phyloP scores from a whole-genome alignment of 2,888 invertebrate species.

The Epirrita christyi region DNA sequence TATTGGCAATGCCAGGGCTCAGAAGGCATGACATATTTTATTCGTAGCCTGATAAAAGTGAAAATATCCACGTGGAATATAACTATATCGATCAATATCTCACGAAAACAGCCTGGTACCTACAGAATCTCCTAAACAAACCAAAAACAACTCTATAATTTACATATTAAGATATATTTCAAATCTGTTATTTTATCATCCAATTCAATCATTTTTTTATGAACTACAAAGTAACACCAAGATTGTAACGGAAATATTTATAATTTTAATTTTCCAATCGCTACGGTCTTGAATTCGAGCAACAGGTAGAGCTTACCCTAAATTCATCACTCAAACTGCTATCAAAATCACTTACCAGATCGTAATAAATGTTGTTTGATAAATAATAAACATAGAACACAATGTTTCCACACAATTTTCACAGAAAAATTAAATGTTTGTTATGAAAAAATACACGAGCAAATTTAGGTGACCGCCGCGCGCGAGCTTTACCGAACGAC shows the following conservation, averaged over 20 bases:
- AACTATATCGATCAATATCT: conserved; percentile 6
- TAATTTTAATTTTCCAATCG: conserved; percentile 10
- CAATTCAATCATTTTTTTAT: neutral
- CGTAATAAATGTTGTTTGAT: neutral
- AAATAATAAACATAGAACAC: conserved; percentile 13
- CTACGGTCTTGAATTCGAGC: conserved; percentile 4
- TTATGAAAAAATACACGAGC: too few relatives aligned
- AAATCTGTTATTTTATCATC: neutral
- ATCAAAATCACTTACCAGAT: conserved; percentile 18
- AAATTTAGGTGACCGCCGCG: neutral
- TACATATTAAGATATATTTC: neutral
- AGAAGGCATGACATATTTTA: conserved; percentile 6
- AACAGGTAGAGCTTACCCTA: conserved; percentile 12
- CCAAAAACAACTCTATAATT: neutral
- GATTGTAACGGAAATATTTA: conserved; percentile 2
- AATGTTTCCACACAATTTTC: conserved; percentile 25
- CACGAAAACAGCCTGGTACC: neutral
- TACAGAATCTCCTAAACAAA: neutral
- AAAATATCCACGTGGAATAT: neutral
- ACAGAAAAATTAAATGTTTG: conserved; percentile 21
- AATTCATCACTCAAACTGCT: neutral
- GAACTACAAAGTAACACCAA: conserved; percentile 2
- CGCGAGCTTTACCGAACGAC: conserved; percentile 6
- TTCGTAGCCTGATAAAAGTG: conserved; percentile 2
- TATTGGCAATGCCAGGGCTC: conserved; percentile 3